phyloP scores from a whole-genome alignment of 2,888 invertebrate species.

The Nipponacmea schrenckii region DNA sequence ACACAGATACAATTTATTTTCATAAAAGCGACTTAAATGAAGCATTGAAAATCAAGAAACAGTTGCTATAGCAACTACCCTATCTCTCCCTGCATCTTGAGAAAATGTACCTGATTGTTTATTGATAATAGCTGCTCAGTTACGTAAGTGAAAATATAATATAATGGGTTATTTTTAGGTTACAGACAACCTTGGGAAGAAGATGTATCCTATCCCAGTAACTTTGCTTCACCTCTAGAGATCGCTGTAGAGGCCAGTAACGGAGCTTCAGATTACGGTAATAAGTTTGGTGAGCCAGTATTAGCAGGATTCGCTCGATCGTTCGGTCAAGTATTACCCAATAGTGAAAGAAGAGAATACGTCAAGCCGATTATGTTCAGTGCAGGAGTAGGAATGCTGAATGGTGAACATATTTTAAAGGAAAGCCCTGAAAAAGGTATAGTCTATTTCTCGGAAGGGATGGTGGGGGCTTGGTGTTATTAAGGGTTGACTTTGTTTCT shows the following conservation, averaged over 20 bases:
- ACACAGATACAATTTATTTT: too few relatives aligned
- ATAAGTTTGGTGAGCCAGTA: conserved; percentile 98
- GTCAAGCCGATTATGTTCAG: conserved; percentile 99
- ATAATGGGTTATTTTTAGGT: too few relatives aligned
- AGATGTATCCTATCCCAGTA: conserved; percentile 80
- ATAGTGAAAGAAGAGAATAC: conserved; percentile 84
- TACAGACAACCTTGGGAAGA: conserved; percentile 89
- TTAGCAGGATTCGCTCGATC: conserved; percentile 90
- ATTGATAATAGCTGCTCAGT: too few relatives aligned
- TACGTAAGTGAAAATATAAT: too few relatives aligned
- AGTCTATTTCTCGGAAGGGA: too few relatives aligned
- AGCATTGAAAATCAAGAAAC: too few relatives aligned
- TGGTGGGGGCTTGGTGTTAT: too few relatives aligned
- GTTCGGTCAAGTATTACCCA: conserved; percentile 80
- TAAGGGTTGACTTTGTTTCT: too few relatives aligned
- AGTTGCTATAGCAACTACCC: too few relatives aligned
- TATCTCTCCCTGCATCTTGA: too few relatives aligned
- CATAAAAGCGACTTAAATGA: too few relatives aligned
- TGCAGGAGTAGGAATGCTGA: conserved; percentile 93
- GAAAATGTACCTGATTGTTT: too few relatives aligned
- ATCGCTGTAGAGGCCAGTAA: conserved; percentile 95
- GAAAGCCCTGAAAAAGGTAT: conserved; percentile 78
- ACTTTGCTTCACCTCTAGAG: conserved; percentile 89
- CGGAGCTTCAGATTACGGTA: conserved; percentile 98
- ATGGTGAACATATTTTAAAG: conserved; percentile 83